Evolutionary conservation across 2,113 vertebrate genomes (phyloP).

Genomic region (Rana temporaria): DNA sequence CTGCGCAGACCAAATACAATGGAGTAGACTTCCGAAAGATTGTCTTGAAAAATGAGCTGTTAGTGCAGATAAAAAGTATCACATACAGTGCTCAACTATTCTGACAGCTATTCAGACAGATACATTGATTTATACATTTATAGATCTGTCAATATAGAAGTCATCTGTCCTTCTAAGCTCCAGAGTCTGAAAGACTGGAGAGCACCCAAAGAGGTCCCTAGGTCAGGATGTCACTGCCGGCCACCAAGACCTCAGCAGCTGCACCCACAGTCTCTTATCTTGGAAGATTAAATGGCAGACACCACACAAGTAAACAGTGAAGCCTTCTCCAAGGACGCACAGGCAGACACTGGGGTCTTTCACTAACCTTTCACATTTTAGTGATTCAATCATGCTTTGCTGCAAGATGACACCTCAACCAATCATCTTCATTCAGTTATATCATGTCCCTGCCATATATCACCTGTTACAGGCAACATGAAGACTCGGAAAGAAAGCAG

Average conservation of each 20-base stretch:
- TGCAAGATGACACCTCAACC: constrained; percentile 6
- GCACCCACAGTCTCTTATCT: constrained; percentile 1
- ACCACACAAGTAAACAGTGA: constrained; percentile 1
- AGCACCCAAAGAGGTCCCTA: constrained; percentile 8
- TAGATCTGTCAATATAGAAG: neutral
- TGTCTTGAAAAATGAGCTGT: too few relatives aligned
- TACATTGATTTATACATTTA: neutral
- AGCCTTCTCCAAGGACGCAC: neutral
- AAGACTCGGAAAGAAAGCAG: neutral
- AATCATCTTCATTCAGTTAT: neutral
- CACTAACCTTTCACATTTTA: constrained; percentile 37
- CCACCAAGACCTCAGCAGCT: constrained; percentile 47
- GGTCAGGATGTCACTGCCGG: neutral
- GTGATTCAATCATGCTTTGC: neutral
- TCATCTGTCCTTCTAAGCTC: neutral
- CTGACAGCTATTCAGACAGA: too few relatives aligned
- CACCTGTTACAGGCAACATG: constrained; percentile 5
- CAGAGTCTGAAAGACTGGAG: neutral
- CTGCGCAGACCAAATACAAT: too few relatives aligned
- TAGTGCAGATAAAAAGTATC: too few relatives aligned
- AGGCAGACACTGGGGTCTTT: neutral
- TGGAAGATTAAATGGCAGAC: constrained; percentile 21
- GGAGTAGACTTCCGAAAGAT: too few relatives aligned
- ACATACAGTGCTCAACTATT: too few relatives aligned
- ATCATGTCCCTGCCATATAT: neutral